Evolutionary conservation across 2,888 invertebrate genomes (phyloP).

Genomic region (Lithophane semibrunnea): DNA sequence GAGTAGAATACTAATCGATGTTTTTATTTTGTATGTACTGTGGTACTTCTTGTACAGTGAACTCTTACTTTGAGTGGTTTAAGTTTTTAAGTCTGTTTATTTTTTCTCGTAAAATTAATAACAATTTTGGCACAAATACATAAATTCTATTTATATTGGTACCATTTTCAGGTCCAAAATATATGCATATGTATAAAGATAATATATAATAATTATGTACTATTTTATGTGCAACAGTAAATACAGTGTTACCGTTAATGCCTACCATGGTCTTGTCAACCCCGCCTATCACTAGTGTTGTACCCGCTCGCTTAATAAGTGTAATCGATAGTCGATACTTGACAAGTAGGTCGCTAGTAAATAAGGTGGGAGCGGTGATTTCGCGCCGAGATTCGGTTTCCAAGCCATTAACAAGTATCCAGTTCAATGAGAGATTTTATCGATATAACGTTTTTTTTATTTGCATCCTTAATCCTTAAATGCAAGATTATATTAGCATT

Average conservation of each 20-base stretch:
- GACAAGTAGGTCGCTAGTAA: constrained; percentile 74
- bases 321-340: constrained; percentile 77
- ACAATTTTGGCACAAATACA: not conserved
- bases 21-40: constrained; percentile 16
- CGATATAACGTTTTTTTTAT: constrained; percentile 30
- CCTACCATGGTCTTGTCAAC: constrained; percentile 72
- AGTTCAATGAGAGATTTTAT: constrained; percentile 56
- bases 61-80: not conserved
- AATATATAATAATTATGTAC: not conserved
- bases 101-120: not conserved
- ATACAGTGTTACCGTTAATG: constrained; percentile 66
- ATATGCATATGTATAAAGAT: not conserved
- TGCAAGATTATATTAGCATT: not conserved
- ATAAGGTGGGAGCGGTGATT: constrained; percentile 64
- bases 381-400: constrained; percentile 62
- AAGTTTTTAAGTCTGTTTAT: not conserved
- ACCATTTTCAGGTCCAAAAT: not conserved
- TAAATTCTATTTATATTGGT: not conserved
- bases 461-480: constrained; percentile 37
- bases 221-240: constrained; percentile 44
- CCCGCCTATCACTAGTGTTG: constrained; percentile 73
- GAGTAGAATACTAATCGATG: constrained; percentile 44
- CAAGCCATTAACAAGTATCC: constrained; percentile 56
- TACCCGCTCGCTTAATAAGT: constrained; percentile 72
- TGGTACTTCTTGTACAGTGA: constrained; percentile 3